Evolutionary conservation across 2,888 invertebrate species (phyloP).

Genomic region (Latrodectus hesperus): DNA sequence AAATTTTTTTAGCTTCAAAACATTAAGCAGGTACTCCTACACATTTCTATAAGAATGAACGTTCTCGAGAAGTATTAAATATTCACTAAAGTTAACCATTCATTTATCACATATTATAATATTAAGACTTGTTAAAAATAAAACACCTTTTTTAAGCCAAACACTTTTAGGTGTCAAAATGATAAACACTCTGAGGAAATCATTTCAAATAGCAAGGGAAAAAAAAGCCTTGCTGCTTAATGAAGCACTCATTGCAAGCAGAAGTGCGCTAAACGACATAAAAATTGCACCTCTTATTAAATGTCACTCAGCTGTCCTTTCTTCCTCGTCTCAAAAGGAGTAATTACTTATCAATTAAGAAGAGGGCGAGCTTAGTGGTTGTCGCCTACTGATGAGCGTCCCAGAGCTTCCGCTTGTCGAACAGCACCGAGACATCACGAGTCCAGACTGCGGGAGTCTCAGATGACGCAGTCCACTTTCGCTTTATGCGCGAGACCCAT

Average conservation of each 20-base stretch:
- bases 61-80: too few relatives aligned
- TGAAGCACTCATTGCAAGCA: background rate
- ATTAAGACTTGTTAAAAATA: too few relatives aligned
- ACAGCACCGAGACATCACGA: background rate
- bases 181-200: too few relatives aligned
- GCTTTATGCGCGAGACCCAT: too few relatives aligned
- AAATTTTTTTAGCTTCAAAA: too few relatives aligned
- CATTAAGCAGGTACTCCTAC: too few relatives aligned
- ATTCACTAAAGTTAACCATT: too few relatives aligned
- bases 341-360: constrained; percentile 55
- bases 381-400: background rate
- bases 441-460: background rate
- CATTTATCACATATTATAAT: too few relatives aligned
- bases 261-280: background rate
- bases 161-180: too few relatives aligned
- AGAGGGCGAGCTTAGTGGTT: background rate
- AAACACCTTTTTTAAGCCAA: too few relatives aligned
- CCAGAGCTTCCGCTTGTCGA: background rate
- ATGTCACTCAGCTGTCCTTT: background rate
- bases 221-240: background rate
- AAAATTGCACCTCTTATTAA: background rate
- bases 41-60: too few relatives aligned
- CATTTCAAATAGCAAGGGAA: background rate
- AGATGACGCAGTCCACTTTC: background rate
- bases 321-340: background rate